Conservation (phyloP, 2,113 vertebrate genomes). For the Hippocampus zosterae region DNA sequence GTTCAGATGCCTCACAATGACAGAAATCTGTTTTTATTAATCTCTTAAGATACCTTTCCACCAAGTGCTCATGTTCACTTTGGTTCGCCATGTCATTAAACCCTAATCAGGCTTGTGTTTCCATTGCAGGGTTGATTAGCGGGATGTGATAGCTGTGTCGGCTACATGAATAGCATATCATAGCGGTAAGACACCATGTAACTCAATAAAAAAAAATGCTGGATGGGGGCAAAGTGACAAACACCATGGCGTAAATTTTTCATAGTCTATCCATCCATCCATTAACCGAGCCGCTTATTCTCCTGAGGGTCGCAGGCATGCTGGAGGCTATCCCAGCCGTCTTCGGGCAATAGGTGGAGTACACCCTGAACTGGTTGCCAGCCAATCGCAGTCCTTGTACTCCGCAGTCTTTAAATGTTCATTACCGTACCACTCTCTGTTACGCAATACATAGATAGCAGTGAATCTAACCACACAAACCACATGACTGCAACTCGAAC, state of each 20-base stretch:
- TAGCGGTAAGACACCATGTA: neutral
- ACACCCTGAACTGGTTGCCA: no score
- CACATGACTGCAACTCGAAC: no score
- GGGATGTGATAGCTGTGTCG: neutral
- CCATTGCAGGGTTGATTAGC: neutral
- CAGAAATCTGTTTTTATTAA: constrained; percentile 25
- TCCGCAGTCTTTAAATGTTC: neutral
- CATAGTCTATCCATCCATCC: neutral
- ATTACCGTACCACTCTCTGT: neutral
- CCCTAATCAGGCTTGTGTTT: neutral
- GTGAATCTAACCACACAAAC: no score
- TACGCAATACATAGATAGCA: neutral
- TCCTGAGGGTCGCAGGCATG: no score
- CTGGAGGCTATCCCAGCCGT: no score
- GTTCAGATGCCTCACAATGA: constrained; percentile 32
- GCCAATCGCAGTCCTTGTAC: neutral
- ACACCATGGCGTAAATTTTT: neutral
- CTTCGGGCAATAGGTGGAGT: no score
- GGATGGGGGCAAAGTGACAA: neutral
- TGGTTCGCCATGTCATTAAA: neutral
- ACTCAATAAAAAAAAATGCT: neutral
- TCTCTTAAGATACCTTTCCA: constrained; percentile 11
- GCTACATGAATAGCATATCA: neutral
- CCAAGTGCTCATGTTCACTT: constrained; percentile 8
- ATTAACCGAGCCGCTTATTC: no score